Percentiles rank a stretch among this genome's conserved stretches.
Evolutionary conservation across 2,797 vertebrate genomes (phyloP).

Genomic region (Zenarchopterus dispar): DNA sequence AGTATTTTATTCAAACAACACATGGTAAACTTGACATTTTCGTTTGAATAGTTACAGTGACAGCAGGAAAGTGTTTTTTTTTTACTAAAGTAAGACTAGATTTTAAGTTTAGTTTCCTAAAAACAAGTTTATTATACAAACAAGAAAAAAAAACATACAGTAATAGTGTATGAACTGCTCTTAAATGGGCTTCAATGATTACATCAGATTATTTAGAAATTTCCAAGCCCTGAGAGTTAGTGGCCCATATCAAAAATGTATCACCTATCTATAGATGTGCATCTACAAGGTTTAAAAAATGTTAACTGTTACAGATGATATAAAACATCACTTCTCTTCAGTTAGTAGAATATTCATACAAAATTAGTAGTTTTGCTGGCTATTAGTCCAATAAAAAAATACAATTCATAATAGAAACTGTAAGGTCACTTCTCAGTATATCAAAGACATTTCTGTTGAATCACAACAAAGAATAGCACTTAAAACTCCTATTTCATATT

Average conservation of each 20-base stretch:
- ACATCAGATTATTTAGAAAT: slow-evolving; percentile 4
- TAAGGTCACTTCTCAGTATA: slow-evolving; percentile 39
- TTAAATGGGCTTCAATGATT: slow-evolving; percentile 1
- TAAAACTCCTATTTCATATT: slow-evolving; percentile 31
- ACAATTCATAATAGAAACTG: slow-evolving; percentile 24
- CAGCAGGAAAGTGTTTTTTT: neutral
- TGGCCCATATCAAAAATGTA: slow-evolving; percentile 1
- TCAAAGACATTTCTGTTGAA: slow-evolving; percentile 24
- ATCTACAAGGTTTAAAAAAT: slow-evolving; percentile 22
- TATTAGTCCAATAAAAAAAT: slow-evolving; percentile 26
- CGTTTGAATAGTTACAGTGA: neutral
- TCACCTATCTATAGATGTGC: slow-evolving; percentile 11
- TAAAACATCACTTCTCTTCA: neutral
- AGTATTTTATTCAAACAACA: too few relatives aligned
- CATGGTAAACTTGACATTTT: neutral
- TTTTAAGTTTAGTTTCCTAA: neutral
- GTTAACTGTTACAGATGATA: slow-evolving; percentile 7
- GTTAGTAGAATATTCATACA: slow-evolving; percentile 32
- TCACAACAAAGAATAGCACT: slow-evolving; percentile 3
- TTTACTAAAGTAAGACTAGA: slow-evolving; percentile 3
- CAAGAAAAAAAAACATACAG: slow-evolving; percentile 4
- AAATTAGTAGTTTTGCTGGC: slow-evolving; percentile 6
- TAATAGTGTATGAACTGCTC: slow-evolving; percentile 13
- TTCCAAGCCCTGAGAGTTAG: slow-evolving; percentile 53
- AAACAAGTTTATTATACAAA: slow-evolving; percentile 37